A percentile compares a stretch with the other conserved stretches of the same genome.
phyloP scores from a whole-genome alignment of 2,888 invertebrate species.

The Acanthosepion esculentum region DNA sequence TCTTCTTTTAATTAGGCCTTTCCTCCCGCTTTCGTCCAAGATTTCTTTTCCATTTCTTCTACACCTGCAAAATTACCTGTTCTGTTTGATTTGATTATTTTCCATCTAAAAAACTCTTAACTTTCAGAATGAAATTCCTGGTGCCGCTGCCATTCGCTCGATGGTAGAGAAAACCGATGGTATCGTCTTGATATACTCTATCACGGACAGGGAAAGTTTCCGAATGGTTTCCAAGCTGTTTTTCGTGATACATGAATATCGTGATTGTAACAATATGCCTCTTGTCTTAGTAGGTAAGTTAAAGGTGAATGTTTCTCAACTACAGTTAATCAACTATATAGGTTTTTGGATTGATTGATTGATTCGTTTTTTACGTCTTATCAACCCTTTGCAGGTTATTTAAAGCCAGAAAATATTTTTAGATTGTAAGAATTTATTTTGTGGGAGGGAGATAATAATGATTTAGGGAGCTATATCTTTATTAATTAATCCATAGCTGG shows the following conservation, averaged over 20 bases:
- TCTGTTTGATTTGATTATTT: neutral
- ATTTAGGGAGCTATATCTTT: no score
- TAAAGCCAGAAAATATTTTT: no score
- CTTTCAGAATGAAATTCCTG: conserved; percentile 25
- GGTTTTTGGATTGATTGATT: no score
- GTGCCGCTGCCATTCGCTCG: conserved; percentile 42
- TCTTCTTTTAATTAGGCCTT: no score
- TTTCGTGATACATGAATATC: conserved; percentile 51
- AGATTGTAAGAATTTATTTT: no score
- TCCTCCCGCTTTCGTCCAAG: no score
- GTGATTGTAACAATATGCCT: conserved; percentile 52
- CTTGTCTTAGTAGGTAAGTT: conserved; percentile 54
- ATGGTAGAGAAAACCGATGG: conserved; percentile 54
- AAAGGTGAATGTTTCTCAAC: neutral
- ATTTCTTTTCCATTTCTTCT: no score
- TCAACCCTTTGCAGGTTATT: no score
- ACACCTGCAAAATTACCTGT: neutral
- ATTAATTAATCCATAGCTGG: no score
- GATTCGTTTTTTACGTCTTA: no score
- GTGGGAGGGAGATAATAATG: no score
- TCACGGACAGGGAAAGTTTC: conserved; percentile 53
- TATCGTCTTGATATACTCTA: conserved; percentile 54
- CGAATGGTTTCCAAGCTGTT: conserved; percentile 50
- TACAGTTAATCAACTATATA: no score
- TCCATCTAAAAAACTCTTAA: neutral